Evolutionary conservation across 2,888 invertebrate genomes (phyloP).

Genomic region (Endomychus coccineus): DNA sequence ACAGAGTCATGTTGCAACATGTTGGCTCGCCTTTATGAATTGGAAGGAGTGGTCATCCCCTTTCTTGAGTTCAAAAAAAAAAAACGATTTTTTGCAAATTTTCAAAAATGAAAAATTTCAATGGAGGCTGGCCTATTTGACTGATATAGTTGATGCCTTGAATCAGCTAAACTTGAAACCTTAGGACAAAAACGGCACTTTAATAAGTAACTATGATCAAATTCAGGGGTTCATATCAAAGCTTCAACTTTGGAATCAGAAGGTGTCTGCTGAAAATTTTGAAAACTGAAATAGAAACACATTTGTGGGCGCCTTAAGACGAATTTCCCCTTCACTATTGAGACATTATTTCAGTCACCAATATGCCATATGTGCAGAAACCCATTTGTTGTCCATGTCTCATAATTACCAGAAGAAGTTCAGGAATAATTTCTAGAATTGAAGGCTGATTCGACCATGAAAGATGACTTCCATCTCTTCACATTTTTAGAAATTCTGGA

Average conservation of each 20-base stretch:
- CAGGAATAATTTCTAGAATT: too few relatives aligned
- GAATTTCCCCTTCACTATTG: slow-evolving; percentile 9
- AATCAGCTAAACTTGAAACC: slow-evolving; percentile 11
- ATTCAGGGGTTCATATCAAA: slow-evolving; percentile 9
- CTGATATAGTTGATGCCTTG: slow-evolving; percentile 12
- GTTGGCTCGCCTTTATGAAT: slow-evolving; percentile 13
- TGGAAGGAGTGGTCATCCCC: too few relatives aligned
- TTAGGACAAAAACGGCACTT: slow-evolving; percentile 7
- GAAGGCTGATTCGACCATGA: too few relatives aligned
- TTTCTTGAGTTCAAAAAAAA: slow-evolving; percentile 9
- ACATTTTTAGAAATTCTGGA: slow-evolving; percentile 17
- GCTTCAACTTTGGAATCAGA: slow-evolving; percentile 10
- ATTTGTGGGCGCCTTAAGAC: slow-evolving; percentile 13
- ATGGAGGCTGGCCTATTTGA: slow-evolving; percentile 10
- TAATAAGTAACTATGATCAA: slow-evolving; percentile 10
- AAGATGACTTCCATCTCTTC: slow-evolving; percentile 14
- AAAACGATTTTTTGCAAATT: slow-evolving; percentile 6
- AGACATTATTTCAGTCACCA: slow-evolving; percentile 12
- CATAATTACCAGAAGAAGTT: slow-evolving; percentile 14
- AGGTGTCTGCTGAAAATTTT: slow-evolving; percentile 10
- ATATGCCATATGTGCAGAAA: slow-evolving; percentile 16
- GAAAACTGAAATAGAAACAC: slow-evolving; percentile 7
- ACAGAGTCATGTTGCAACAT: slow-evolving; percentile 8
- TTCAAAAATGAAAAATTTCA: slow-evolving; percentile 8
- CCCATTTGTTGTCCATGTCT: slow-evolving; percentile 13